phyloP scores from a whole-genome alignment of 2,888 invertebrate species.

The Ornithoptera alexandrae region DNA sequence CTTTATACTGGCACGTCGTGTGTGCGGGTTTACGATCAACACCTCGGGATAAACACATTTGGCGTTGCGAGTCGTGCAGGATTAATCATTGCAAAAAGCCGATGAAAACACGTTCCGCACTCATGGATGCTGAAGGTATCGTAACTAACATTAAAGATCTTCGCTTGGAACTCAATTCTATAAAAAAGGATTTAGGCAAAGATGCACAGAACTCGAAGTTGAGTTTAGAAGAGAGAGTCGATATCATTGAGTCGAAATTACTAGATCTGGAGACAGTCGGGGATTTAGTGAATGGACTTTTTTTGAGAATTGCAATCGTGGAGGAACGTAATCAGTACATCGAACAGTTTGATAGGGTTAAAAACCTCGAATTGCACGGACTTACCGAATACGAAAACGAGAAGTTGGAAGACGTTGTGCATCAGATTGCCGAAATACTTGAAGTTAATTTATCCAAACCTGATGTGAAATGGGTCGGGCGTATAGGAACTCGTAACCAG shows the following conservation, averaged over 20 bases:
- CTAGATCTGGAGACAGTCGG: background rate
- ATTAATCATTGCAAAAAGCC: background rate
- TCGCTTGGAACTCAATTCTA: background rate
- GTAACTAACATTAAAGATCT: slow-evolving; percentile 5
- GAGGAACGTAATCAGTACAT: background rate
- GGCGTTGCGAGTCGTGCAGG: slow-evolving; percentile 1
- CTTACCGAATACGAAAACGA: background rate
- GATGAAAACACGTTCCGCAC: background rate
- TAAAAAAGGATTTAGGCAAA: slow-evolving; percentile 1
- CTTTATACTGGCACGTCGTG: background rate
- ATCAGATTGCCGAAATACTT: background rate
- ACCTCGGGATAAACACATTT: slow-evolving; percentile 1
- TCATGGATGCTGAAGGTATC: background rate
- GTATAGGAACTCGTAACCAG: background rate
- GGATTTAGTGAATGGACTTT: background rate
- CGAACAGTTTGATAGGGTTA: slow-evolving; percentile 2
- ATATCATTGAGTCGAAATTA: slow-evolving; percentile 1
- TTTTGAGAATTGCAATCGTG: background rate
- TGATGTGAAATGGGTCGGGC: background rate
- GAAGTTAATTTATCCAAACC: background rate
- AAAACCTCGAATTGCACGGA: slow-evolving; percentile 1
- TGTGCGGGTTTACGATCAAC: background rate
- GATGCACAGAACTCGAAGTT: background rate
- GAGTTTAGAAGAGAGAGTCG: background rate
- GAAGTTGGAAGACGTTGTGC: background rate